Base-by-base conservation (phyloP, 2,888 invertebrate species). In the Meloe dianella region DNA sequence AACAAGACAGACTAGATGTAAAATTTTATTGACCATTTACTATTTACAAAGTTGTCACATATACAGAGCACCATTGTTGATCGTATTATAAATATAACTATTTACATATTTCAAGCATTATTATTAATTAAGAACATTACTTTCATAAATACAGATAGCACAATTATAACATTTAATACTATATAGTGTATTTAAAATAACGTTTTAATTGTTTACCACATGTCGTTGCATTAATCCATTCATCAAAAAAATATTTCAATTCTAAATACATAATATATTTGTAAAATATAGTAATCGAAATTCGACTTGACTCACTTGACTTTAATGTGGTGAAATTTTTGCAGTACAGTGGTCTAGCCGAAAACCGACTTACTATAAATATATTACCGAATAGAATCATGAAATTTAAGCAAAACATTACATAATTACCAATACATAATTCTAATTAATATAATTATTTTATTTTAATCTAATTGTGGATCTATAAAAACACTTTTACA, bases 1-100 rank as follows among this genome's bases (percentile, higher is more conserved):
- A 14, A 14, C 12, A 35, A 14, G 14, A 12, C 35, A 14, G 35
- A 2, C 2, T 51, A 4, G 12, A 58, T 64, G 64, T 64, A 64
- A 64, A 64, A 64, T 60, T 60, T 64, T 64, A 64, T 64, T 64
- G 64, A 64, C 64, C 64, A 64, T 30, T 60, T 60, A 51, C 22
- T 60, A 60, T 64, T 64, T 64, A 64, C 64, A 64, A 64, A 64
- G 64, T 64, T 56, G 54, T 64, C 58, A 64, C 64, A 64, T 60
- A 60, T 56, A 64, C 60, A 64, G 60, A 64, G 64, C 64, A 64
- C 64, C 64, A 64, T 60, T 51, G 54, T 64, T 64, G 59, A 60
- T 64, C 60, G 56, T 64, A 64, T 60, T 64, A 64, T 60, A 64
- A 64, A 64, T 59, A 64, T 64, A 64, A 60, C 60, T 64, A 64